phyloP scores from a whole-genome alignment of 2,113 vertebrate species.

The Tetrax tetrax region DNA sequence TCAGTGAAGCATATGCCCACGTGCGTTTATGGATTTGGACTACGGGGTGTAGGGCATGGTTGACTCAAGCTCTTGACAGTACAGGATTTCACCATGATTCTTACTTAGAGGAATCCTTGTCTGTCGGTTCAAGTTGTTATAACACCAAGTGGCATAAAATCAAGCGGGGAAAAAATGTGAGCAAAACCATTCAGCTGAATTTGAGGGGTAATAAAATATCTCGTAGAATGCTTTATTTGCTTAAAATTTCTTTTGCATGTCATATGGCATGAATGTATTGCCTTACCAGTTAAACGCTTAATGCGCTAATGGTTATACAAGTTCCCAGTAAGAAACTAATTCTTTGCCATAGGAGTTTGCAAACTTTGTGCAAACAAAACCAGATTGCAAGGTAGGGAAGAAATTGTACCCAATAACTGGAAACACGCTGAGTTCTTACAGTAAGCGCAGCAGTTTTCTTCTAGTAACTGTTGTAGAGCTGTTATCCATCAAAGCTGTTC shows the following conservation, averaged over 20 bases:
- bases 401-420: not conserved
- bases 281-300: not conserved
- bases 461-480: not conserved
- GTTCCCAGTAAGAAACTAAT: not conserved
- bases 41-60: not conserved
- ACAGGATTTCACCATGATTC: not conserved
- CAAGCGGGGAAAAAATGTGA: not conserved
- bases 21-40: not conserved
- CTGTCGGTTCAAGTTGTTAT: not conserved
- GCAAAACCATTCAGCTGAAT: not conserved
- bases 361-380: not conserved
- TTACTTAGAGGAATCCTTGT: not conserved
- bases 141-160: not conserved
- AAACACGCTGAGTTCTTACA: not conserved
- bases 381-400: not conserved
- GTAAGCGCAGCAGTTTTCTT: not conserved
- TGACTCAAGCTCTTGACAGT: not conserved
- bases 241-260: not conserved
- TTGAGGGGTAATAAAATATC: not conserved
- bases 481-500: not conserved
- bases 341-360: not conserved
- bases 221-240: not conserved
- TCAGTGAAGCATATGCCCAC: not conserved
- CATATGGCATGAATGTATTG: not conserved
- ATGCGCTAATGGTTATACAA: not conserved